Evolutionary conservation across 2,888 invertebrate species (phyloP).

Genomic region (Corbicula japonica): DNA sequence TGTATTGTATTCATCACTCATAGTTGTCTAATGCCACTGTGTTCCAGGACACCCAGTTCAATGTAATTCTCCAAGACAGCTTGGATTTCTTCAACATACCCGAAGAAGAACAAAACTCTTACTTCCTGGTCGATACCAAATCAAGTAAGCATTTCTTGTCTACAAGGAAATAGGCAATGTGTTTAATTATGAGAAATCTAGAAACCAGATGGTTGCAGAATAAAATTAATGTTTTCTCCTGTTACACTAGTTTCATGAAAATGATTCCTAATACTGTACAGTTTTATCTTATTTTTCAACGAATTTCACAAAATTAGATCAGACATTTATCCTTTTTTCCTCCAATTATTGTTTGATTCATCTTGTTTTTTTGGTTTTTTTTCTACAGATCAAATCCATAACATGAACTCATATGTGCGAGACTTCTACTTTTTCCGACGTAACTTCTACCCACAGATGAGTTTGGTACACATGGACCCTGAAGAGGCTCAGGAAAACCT

Average conservation of each 20-base stretch:
- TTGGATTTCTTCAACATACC: conserved; percentile 99
- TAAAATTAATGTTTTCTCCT: too few species aligned
- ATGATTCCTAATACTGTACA: too few species aligned
- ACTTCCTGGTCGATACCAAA: conserved; percentile 99
- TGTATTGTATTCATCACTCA: too few species aligned
- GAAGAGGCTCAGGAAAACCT: conserved; percentile 96
- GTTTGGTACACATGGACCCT: conserved; percentile 96
- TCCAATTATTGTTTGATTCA: too few species aligned
- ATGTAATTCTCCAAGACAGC: conserved; percentile 97
- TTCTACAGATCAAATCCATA: conserved; percentile 96
- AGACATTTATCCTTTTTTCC: too few species aligned
- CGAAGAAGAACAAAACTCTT: conserved; percentile 94
- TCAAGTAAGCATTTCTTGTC: conserved; percentile 94
- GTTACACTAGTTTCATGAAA: too few species aligned
- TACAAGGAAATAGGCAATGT: too few species aligned
- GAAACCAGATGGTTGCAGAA: too few species aligned
- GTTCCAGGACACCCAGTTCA: conserved; percentile 95
- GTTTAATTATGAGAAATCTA: too few species aligned
- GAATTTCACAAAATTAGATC: too few species aligned
- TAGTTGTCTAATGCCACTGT: too few species aligned
- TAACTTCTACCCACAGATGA: conserved; percentile 98
- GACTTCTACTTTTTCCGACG: conserved; percentile 98
- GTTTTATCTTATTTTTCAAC: too few species aligned
- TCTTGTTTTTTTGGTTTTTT: neutral
- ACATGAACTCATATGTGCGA: conserved; percentile 97